Evolutionary conservation across 2,797 vertebrate species (phyloP).

Genomic region (Malacoraja senta): DNA sequence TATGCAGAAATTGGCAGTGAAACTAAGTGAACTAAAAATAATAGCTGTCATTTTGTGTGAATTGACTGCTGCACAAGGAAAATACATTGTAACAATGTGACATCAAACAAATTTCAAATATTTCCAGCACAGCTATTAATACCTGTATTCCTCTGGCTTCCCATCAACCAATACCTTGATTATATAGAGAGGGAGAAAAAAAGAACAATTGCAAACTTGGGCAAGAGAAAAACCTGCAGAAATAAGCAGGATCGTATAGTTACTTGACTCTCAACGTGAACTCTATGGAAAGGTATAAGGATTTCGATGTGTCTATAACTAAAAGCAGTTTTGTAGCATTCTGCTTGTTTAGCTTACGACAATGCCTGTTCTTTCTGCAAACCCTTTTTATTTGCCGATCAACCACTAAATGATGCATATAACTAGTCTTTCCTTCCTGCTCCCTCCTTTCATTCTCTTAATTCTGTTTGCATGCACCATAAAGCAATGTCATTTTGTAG

Average conservation of each 20-base stretch:
- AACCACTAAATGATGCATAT: not conserved
- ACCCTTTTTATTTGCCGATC: not conserved
- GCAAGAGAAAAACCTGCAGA: not conserved
- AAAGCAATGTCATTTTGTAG: not conserved
- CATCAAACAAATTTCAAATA: not conserved
- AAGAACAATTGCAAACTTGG: not conserved
- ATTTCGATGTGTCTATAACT: not conserved
- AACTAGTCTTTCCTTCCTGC: not conserved
- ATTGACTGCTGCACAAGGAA: not conserved
- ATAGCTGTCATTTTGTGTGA: not conserved
- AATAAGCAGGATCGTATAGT: not conserved
- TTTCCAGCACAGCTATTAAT: not conserved
- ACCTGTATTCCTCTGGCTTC: not conserved
- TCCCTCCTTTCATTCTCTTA: not conserved
- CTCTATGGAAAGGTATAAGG: not conserved
- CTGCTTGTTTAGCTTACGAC: slow-evolving; percentile 15
- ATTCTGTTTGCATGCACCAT: not conserved
- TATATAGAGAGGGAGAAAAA: no score
- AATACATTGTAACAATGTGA: not conserved
- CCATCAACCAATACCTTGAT: not conserved
- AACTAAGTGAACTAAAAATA: no score
- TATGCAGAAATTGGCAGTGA: not conserved
- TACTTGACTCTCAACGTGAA: not conserved
- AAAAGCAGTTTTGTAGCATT: not conserved
- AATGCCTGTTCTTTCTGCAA: not conserved